Evolutionary conservation across 2,797 vertebrate genomes (phyloP).

Genomic region (Pyrrhura leucotis): DNA sequence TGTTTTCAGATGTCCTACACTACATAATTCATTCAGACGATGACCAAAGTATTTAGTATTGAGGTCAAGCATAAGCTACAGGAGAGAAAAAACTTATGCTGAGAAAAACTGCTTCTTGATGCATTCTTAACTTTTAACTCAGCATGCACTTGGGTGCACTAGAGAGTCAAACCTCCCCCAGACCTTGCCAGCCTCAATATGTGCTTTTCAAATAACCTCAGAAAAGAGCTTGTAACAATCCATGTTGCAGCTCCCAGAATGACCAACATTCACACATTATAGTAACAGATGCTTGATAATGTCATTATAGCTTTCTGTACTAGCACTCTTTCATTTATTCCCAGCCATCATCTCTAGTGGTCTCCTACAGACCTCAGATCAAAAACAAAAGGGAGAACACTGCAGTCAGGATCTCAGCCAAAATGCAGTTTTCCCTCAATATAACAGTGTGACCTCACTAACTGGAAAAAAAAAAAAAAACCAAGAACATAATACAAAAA

Average conservation of each 20-base stretch:
- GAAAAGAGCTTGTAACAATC: not conserved
- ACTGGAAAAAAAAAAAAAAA: not conserved
- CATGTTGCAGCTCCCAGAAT: not conserved
- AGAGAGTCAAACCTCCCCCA: constrained; percentile 12
- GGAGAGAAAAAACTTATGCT: not conserved
- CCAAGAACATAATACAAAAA: not conserved
- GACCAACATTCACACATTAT: not conserved
- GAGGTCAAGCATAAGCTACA: not conserved
- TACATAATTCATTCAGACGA: not conserved
- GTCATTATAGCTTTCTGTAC: not conserved
- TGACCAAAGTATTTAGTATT: not conserved
- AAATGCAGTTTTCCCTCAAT: not conserved
- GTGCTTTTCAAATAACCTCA: not conserved
- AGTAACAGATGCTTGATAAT: not conserved
- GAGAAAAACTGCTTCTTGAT: not conserved
- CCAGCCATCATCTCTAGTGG: not conserved
- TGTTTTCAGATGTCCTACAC: not conserved
- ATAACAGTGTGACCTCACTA: not conserved
- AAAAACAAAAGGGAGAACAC: not conserved
- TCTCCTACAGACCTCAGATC: not conserved
- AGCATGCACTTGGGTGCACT: not conserved
- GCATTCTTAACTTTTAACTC: not conserved
- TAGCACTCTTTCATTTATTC: not conserved
- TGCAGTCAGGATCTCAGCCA: not conserved
- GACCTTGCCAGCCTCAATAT: not conserved